A percentile compares a stretch with the other conserved stretches of the same genome.
phyloP scores from a whole-genome alignment of 2,113 vertebrate genomes.

The Mugil cephalus region DNA sequence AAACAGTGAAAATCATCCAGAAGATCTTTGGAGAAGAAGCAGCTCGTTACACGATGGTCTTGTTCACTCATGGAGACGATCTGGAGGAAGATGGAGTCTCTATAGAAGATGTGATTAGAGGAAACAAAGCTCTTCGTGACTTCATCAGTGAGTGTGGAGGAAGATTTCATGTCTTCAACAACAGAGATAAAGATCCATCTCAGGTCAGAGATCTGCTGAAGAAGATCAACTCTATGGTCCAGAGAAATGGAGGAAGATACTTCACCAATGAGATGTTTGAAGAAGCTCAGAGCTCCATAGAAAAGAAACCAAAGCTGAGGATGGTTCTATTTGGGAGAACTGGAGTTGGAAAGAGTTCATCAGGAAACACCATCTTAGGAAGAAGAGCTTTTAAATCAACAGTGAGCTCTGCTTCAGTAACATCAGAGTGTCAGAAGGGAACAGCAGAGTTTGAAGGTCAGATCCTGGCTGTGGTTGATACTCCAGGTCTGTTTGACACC shows the following conservation, averaged over 20 bases:
- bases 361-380: slow-evolving; percentile 35
- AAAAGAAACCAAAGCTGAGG: background rate
- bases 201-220: slow-evolving; percentile 18
- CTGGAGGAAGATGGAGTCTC: accelerated
- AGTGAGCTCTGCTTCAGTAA: background rate
- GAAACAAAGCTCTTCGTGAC: background rate
- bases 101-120: background rate
- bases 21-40: background rate
- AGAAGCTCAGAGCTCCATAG: background rate
- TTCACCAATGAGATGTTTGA: background rate
- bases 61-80: slow-evolving; percentile 18
- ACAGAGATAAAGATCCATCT: background rate
- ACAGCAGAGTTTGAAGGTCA: background rate
- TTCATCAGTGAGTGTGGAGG: slow-evolving; percentile 2
- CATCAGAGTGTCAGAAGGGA: background rate
- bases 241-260: background rate
- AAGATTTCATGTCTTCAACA: slow-evolving; percentile 21
- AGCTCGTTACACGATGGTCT: background rate
- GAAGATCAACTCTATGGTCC: slow-evolving; percentile 3
- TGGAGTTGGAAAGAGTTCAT: slow-evolving; percentile 24
- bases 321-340: slow-evolving; percentile 15
- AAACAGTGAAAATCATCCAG: background rate
- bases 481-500: slow-evolving; percentile 18
- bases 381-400: too few relatives aligned
- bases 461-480: background rate